Percentiles rank a stretch among this genome's conserved stretches.
phyloP scores from a whole-genome alignment of 2,113 vertebrate genomes.

The Struthio camelus region DNA sequence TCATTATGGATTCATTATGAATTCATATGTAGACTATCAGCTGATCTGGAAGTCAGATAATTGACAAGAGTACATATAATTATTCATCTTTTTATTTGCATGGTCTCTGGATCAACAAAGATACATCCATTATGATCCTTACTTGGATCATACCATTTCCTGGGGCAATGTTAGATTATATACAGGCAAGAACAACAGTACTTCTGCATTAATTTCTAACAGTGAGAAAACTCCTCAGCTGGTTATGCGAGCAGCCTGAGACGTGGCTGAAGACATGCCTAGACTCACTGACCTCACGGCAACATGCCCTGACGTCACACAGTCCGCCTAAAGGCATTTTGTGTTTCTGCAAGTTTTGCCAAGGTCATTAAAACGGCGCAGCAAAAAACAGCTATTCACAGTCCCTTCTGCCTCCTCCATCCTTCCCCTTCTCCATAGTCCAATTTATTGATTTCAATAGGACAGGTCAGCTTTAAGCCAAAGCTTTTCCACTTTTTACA shows the following conservation, averaged over 20 bases:
- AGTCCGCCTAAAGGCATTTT: not conserved
- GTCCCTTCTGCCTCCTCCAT: not conserved
- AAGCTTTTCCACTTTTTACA: not conserved
- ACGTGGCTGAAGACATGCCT: not conserved
- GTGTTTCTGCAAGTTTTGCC: rapidly evolving
- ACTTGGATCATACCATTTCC: not conserved
- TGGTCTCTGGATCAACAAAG: slow-evolving; percentile 61
- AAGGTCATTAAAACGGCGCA: not conserved
- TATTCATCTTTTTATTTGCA: slow-evolving; percentile 56
- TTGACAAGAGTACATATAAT: slow-evolving; percentile 59
- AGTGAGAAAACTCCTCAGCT: not conserved
- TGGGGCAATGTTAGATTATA: not conserved
- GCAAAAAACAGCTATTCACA: not conserved
- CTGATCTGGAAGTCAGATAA: slow-evolving; percentile 36
- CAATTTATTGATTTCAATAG: not conserved
- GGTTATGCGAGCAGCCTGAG: not conserved
- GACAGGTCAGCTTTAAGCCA: not conserved
- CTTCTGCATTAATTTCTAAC: not conserved
- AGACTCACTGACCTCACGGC: not conserved
- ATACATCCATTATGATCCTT: slow-evolving; percentile 18
- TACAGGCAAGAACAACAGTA: not conserved
- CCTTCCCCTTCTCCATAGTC: not conserved
- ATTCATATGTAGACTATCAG: slow-evolving; percentile 19
- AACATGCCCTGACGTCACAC: rapidly evolving
- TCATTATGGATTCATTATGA: slow-evolving; percentile 31